These are phyloP conservation scores for Cephus pulcher DNA, from an alignment of 2,888 invertebrate species.

Conservation along the genomic window DNA sequence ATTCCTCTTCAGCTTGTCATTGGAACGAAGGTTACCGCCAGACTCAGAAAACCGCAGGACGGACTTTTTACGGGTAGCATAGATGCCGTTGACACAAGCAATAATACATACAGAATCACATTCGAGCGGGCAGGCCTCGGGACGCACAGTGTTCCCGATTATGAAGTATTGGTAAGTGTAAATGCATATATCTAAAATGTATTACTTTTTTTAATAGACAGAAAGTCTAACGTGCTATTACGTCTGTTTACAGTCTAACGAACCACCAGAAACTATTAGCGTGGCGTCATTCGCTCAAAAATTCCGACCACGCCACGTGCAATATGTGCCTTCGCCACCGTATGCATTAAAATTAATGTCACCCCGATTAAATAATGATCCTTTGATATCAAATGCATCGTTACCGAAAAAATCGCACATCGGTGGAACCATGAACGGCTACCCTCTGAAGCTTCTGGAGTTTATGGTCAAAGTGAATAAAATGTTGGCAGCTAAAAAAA, in stretches of 20 bases:
- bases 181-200: neutral
- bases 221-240: conserved; percentile 85
- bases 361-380: conserved; percentile 74
- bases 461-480: conserved; percentile 89
- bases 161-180: conserved; percentile 81
- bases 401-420: conserved; percentile 60
- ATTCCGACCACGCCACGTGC: conserved; percentile 78
- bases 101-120: conserved; percentile 93
- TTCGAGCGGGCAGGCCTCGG: conserved; percentile 94
- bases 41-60: conserved; percentile 92
- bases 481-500: conserved; percentile 84
- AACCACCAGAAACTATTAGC: conserved; percentile 90
- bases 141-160: conserved; percentile 96
- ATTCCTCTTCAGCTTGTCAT: conserved; percentile 95
- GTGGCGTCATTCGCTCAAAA: conserved; percentile 85
- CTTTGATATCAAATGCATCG: conserved; percentile 71
- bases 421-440: conserved; percentile 79
- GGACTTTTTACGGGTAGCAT: conserved; percentile 94
- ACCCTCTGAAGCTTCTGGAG: conserved; percentile 86
- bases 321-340: conserved; percentile 65
- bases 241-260: conserved; percentile 75
- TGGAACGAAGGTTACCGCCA: conserved; percentile 93
- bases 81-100: conserved; percentile 95
- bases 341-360: conserved; percentile 59
- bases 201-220: conserved; percentile 18